A percentile compares a stretch with the other conserved stretches of the same genome.
phyloP scores from a whole-genome alignment of 2,113 vertebrate genomes.

The Carassius gibelio region DNA sequence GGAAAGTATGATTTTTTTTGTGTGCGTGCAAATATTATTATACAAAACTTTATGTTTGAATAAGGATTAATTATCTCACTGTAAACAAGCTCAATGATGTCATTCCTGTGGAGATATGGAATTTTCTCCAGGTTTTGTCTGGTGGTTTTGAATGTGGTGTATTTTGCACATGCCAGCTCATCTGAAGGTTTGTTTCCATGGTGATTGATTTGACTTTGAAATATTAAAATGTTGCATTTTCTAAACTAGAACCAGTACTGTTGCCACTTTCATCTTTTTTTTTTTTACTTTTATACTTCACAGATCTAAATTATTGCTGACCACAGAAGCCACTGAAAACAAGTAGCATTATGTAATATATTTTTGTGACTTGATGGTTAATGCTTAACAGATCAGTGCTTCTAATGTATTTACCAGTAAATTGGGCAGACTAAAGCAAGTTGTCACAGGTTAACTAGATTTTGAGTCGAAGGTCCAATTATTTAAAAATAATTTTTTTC shows the following conservation, averaged over 20 bases:
- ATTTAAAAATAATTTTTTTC: not conserved
- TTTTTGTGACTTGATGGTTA: not conserved
- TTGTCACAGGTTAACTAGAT: not conserved
- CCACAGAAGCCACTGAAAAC: not conserved
- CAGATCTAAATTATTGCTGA: not conserved
- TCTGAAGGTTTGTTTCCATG: conserved; percentile 49
- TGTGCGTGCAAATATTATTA: not conserved
- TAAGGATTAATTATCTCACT: not conserved
- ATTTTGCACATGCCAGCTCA: conserved; percentile 55
- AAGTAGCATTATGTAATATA: not conserved
- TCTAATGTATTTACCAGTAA: not conserved
- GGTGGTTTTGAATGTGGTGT: conserved; percentile 39
- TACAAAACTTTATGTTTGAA: not conserved
- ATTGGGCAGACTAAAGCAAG: not conserved
- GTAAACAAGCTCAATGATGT: not conserved
- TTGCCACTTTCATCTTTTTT: not conserved
- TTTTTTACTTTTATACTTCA: not conserved
- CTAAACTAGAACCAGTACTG: not conserved
- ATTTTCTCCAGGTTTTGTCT: conserved; percentile 32
- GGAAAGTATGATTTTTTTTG: too few species aligned
- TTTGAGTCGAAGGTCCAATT: not conserved
- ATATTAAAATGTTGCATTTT: conserved; percentile 34
- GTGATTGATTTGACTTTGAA: conserved; percentile 16
- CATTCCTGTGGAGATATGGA: not conserved
- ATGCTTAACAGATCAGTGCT: not conserved